Conservation (phyloP, 2,113 vertebrate genomes). For the Desmodus rotundus region DNA sequence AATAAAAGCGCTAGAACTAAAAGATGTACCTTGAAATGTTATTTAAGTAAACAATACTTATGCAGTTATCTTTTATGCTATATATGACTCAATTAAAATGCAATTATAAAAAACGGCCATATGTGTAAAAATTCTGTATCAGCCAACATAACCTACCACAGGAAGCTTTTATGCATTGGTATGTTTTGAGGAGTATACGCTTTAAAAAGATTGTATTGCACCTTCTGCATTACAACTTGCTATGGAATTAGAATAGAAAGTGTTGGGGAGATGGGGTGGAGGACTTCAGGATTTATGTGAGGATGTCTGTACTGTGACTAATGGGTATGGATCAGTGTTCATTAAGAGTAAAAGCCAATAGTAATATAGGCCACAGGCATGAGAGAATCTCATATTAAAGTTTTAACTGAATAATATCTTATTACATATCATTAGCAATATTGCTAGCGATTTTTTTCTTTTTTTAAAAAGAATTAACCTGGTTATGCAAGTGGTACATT, state of each 20-base stretch:
- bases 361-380: background rate
- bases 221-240: constrained; percentile 23
- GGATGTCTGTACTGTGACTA: background rate
- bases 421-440: background rate
- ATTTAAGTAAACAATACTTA: constrained; percentile 72
- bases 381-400: background rate
- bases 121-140: constrained; percentile 71
- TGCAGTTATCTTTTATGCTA: constrained; percentile 66
- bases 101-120: constrained; percentile 69
- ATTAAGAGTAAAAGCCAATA: background rate
- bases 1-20: constrained; percentile 83
- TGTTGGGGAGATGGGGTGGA: constrained; percentile 10
- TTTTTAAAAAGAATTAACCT: background rate
- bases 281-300: background rate
- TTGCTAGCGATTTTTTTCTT: background rate
- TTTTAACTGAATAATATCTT: background rate
- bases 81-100: constrained; percentile 77
- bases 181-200: constrained; percentile 59
- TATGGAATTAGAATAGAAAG: constrained; percentile 15
- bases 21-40: constrained; percentile 80
- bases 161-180: constrained; percentile 58
- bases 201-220: constrained; percentile 5
- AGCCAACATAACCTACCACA: constrained; percentile 14
- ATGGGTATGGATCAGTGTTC: background rate
- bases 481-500: background rate